These are phyloP conservation scores for Gouania willdenowi DNA, from an alignment of 2,797 vertebrate species.

Conservation along the genomic window DNA sequence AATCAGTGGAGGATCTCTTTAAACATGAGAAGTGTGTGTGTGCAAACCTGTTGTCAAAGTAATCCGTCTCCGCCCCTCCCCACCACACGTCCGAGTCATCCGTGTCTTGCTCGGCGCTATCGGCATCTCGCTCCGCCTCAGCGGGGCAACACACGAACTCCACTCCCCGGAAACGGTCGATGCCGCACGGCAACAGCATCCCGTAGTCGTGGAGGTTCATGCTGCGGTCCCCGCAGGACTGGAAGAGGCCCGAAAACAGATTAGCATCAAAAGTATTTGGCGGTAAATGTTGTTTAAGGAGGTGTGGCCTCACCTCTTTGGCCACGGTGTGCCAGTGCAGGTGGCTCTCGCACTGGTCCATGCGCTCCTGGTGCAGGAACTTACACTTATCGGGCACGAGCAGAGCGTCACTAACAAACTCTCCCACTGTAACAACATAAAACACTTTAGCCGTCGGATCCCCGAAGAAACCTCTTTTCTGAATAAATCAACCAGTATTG, in stretches of 20 bases:
- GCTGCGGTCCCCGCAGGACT: conserved; percentile 93
- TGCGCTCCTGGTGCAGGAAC: conserved; percentile 96
- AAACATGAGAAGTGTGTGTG: too few species aligned
- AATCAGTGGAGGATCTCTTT: too few species aligned
- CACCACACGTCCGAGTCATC: conserved; percentile 97
- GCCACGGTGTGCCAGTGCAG: conserved; percentile 98
- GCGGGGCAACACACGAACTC: conserved; percentile 95
- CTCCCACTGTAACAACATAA: conserved; percentile 84
- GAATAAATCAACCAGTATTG: too few species aligned
- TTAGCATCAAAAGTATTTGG: too few species aligned
- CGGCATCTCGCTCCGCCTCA: conserved; percentile 81
- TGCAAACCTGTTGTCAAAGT: conserved; percentile 86
- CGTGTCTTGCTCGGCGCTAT: conserved; percentile 85
- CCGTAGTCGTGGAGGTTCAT: conserved; percentile 96
- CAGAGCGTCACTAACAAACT: conserved; percentile 97
- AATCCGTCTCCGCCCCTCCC: conserved; percentile 90
- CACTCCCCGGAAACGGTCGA: conserved; percentile 93
- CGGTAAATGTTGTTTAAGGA: too few species aligned
- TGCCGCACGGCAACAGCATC: conserved; percentile 95
- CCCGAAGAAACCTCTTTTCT: too few species aligned
- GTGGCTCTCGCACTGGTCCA: conserved; percentile 97
- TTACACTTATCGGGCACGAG: conserved; percentile 98
- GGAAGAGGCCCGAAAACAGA: conserved; percentile 45
- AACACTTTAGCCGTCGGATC: conserved; percentile 26
- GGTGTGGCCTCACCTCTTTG: conserved; percentile 83